Evolutionary conservation across 2,797 vertebrate species (phyloP), one percentile per base, ranked within the genome.

Genomic region (Bradypodion pumilum): DNA sequence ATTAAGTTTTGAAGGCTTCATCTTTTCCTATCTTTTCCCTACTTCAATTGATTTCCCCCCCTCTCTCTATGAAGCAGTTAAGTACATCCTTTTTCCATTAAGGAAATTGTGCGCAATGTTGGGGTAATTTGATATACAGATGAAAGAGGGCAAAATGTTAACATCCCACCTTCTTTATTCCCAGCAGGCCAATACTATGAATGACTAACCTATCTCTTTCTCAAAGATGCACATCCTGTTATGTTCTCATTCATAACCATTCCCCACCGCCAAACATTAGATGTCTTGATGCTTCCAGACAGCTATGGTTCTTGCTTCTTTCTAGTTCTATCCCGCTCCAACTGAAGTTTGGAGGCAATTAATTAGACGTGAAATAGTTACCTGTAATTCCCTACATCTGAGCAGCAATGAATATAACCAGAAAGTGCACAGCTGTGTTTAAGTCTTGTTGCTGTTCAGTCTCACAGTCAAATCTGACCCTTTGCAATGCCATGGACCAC

Each of bases 21-120:
- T 90, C 56, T 35, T 88, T 92, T 91, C 93, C 88, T 78, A 83
- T 91, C 83, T 89, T 86, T 92, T 84, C 90, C 81, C 85, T 79
- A 82, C 87, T 90, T 88, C 82, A 93, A 92, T 86, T 91, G 80
- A 90, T 91, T 94, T 59, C n/a, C n/a, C n/a, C n/a, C n/a, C n/a
- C n/a, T n/a, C n/a, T 65, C 81, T 74, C 52, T 83, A 85, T 86
- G 88, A 91, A 94, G 85, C 83, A 91, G 88, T 89, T 91, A 86
- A 91, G 74, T 80, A 79, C 84, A 91, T 91, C 60, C 89, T 92
- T 94, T 86, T 92, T 90, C 81, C 80, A 91, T 89, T 90, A 92
- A 86, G 66, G 25, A 88, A 81, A 91, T 89, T 89, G 88, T 91
- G 49, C 91, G 75, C 88, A n/a, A 78, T 87, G 29, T 84, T 78